A percentile compares a stretch with the other conserved stretches of the same genome.
phyloP scores from a whole-genome alignment of 2,888 invertebrate species.

The Lycocerus yunnanus region DNA sequence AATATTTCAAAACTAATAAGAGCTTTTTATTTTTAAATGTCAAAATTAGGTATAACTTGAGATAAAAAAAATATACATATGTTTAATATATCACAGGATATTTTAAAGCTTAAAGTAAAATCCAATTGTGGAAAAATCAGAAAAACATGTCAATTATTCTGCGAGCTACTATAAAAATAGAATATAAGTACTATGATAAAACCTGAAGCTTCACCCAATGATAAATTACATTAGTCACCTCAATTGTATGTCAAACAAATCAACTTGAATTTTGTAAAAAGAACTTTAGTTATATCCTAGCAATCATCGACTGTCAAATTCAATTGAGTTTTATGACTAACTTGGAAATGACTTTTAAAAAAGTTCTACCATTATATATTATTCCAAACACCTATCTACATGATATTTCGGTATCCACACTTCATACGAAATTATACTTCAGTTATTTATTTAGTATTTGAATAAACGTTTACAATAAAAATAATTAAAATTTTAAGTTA shows the following conservation, averaged over 20 bases:
- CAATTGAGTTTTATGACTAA: constrained; percentile 12
- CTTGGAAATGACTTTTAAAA: constrained; percentile 1
- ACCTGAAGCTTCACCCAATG: constrained; percentile 4
- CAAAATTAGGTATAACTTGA: too few species aligned
- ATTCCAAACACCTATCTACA: neutral
- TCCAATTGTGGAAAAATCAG: neutral
- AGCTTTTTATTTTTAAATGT: too few species aligned
- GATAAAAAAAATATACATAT: too few species aligned
- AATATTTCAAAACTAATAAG: too few species aligned
- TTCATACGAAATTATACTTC: too few species aligned
- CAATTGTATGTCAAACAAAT: constrained; percentile 20
- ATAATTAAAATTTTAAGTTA: too few species aligned
- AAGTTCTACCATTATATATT: neutral
- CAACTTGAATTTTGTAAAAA: constrained; percentile 9
- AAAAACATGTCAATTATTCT: neutral
- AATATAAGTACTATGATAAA: neutral
- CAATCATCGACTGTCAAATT: constrained; percentile 24
- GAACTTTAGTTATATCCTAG: constrained; percentile 21
- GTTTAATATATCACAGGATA: neutral
- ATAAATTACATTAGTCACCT: constrained; percentile 19
- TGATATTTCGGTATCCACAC: neutral
- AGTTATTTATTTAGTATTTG: too few species aligned
- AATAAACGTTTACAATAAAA: too few species aligned
- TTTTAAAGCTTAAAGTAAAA: neutral
- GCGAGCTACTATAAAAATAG: neutral